A percentile compares a stretch with the other conserved stretches of the same genome.
These are phyloP conservation scores for Malurus cyaneus DNA, from an alignment of 2,113 vertebrate species.

Conservation along the genomic window DNA sequence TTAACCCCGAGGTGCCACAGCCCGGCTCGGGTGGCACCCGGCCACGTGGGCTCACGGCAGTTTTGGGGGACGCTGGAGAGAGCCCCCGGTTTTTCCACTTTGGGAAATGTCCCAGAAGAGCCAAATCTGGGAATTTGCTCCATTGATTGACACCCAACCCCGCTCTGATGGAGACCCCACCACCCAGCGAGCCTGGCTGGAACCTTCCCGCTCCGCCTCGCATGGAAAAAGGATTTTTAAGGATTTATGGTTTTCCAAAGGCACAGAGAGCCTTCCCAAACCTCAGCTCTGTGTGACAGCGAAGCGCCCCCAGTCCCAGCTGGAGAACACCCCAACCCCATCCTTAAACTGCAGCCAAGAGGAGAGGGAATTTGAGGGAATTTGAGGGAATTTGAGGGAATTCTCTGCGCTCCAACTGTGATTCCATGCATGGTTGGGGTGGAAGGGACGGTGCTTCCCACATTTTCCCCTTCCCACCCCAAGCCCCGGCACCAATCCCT, in stretches of 20 bases:
- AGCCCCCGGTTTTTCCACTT: rapidly evolving
- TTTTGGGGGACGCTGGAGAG: background rate
- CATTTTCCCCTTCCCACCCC: background rate
- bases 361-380: background rate
- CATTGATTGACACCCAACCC: background rate
- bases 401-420: background rate
- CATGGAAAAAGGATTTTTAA: conserved; percentile 34
- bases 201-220: background rate
- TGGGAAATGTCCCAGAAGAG: background rate
- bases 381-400: background rate
- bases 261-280: background rate
- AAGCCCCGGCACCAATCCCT: background rate
- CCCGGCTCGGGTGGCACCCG: rapidly evolving
- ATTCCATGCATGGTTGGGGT: rapidly evolving
- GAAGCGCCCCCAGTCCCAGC: rapidly evolving
- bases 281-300: background rate
- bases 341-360: background rate
- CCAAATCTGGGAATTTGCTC: background rate
- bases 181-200: background rate
- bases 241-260: conserved; percentile 19
- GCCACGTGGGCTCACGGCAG: rapidly evolving
- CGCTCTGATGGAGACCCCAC: rapidly evolving
- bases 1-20: background rate
- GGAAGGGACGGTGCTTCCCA: rapidly evolving
- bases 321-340: background rate